These are phyloP conservation scores for Brachylomia viminalis DNA, from an alignment of 2,888 invertebrate species.

Conservation along the genomic window DNA sequence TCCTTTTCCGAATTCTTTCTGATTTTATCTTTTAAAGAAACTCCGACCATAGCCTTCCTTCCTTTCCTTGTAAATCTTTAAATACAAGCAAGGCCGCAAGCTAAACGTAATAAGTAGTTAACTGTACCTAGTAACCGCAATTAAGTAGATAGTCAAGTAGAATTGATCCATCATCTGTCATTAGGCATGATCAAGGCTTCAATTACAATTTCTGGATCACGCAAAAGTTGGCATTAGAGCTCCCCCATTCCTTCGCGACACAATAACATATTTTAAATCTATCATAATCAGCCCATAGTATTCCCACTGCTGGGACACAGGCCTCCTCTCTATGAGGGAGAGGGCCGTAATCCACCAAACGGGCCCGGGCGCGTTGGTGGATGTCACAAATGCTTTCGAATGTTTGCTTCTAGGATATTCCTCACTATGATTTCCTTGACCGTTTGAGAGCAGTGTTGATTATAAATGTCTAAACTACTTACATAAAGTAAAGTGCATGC, in stretches of 20 bases:
- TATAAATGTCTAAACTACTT: neutral
- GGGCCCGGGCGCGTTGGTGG: neutral
- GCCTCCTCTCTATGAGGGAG: neutral
- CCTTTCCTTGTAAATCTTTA: neutral
- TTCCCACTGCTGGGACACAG: neutral
- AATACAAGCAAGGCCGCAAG: too few species aligned
- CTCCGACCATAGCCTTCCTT: neutral
- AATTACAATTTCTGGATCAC: neutral
- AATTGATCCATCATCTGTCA: slow-evolving; percentile 27
- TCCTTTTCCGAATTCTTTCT: neutral
- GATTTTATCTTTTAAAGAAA: neutral
- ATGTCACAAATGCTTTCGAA: neutral
- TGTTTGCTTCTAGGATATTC: too few species aligned
- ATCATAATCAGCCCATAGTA: neutral
- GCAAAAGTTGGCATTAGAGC: neutral
- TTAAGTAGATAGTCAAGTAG: slow-evolving; percentile 15
- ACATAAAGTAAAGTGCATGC: neutral
- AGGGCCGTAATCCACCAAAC: neutral
- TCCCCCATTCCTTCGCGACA: neutral
- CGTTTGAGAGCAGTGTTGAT: neutral
- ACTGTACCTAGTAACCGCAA: slow-evolving; percentile 30
- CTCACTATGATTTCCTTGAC: neutral
- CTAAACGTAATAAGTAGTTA: neutral
- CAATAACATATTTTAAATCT: too few species aligned
- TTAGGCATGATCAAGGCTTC: slow-evolving; percentile 17